These are phyloP conservation scores for Perognathus longimembris DNA, from an alignment of 2,113 vertebrate genomes.

Conservation along the genomic window DNA sequence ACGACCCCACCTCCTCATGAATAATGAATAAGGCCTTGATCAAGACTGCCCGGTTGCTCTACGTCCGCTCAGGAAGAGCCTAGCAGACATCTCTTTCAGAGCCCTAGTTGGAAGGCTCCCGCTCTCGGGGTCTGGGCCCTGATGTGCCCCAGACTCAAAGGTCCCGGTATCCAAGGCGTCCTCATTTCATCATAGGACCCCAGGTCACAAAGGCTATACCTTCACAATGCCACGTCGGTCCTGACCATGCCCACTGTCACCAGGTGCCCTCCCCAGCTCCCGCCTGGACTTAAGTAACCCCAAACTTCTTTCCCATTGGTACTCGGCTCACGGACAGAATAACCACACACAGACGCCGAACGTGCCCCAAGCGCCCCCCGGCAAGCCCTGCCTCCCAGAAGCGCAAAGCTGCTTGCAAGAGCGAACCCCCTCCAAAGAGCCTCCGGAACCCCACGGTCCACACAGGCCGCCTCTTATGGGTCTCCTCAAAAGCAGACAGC, in stretches of 20 bases:
- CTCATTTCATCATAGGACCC: background rate
- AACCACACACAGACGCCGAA: background rate
- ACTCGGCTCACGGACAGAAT: background rate
- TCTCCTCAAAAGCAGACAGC: no score
- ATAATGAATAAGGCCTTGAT: slow-evolving; percentile 46
- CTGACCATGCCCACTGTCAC: slow-evolving; percentile 35
- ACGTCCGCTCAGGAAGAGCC: slow-evolving; percentile 2
- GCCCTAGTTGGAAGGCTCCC: background rate
- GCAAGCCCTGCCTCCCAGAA: background rate
- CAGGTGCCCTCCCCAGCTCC: background rate
- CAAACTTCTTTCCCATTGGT: slow-evolving; percentile 35
- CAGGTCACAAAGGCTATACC: slow-evolving; percentile 66
- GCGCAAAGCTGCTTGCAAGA: background rate
- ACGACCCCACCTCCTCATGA: slow-evolving; percentile 51
- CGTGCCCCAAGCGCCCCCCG: background rate
- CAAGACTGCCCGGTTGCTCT: background rate
- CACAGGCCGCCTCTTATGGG: background rate
- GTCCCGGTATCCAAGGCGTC: background rate
- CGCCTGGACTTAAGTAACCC: slow-evolving; percentile 41
- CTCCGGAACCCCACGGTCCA: slow-evolving; percentile 7
- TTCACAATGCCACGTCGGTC: slow-evolving; percentile 59
- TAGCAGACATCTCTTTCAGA: background rate
- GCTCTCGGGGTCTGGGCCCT: background rate
- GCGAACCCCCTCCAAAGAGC: background rate
- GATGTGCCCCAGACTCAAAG: background rate